A percentile compares a stretch with the other conserved stretches of the same genome.
Evolutionary conservation across 2,888 invertebrate species (phyloP).

Genomic region (Julus scanicus): DNA sequence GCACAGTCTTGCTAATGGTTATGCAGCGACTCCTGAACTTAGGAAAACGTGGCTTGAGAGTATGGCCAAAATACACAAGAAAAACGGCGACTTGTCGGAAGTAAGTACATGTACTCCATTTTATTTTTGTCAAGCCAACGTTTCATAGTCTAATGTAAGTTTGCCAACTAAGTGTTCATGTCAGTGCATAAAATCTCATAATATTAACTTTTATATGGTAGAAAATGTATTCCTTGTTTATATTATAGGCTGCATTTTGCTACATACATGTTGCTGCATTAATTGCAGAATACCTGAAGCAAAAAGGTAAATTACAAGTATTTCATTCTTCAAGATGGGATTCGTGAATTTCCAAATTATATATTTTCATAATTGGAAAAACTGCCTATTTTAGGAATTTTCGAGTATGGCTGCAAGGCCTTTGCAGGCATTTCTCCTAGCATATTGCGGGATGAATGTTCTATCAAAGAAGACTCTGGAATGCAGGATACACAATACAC

Average conservation of each 20-base stretch:
- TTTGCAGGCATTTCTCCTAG: slow-evolving; percentile 84
- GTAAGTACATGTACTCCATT: slow-evolving; percentile 67
- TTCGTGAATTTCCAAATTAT: no score
- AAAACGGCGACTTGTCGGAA: slow-evolving; percentile 88
- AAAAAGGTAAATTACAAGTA: slow-evolving; percentile 67
- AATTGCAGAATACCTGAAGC: slow-evolving; percentile 88
- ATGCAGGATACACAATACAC: slow-evolving; percentile 68
- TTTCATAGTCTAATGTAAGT: not conserved
- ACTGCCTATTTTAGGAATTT: slow-evolving; percentile 70
- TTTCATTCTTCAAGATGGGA: no score
- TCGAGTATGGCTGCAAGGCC: slow-evolving; percentile 86
- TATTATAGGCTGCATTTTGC: slow-evolving; percentile 85
- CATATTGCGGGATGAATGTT: slow-evolving; percentile 82
- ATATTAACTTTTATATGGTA: not conserved
- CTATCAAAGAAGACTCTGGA: slow-evolving; percentile 67
- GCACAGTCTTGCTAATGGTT: slow-evolving; percentile 90
- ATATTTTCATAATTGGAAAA: not conserved
- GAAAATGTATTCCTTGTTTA: slow-evolving; percentile 53
- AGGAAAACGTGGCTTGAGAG: slow-evolving; percentile 96
- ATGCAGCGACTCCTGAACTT: slow-evolving; percentile 92
- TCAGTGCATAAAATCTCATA: not conserved
- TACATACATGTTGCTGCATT: slow-evolving; percentile 94
- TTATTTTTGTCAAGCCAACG: not conserved
- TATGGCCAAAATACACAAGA: slow-evolving; percentile 84
- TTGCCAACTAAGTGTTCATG: not conserved